Percentiles rank a stretch among this genome's conserved stretches.
These are phyloP conservation scores for Petaurus breviceps DNA, from an alignment of 2,113 vertebrate species.

Conservation along the genomic window DNA sequence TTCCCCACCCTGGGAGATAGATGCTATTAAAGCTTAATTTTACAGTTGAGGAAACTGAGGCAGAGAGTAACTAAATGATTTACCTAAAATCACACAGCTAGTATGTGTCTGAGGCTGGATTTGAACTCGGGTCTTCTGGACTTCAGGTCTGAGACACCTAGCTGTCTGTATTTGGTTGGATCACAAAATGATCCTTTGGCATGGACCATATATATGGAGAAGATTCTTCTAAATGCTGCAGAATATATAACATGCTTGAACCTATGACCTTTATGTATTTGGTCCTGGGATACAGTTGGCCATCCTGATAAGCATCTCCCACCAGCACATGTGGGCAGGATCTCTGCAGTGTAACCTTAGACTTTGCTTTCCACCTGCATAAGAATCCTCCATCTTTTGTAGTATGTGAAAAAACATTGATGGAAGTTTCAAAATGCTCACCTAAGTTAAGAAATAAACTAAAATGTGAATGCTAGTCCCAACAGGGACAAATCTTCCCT, in stretches of 20 bases:
- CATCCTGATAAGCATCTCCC: neutral
- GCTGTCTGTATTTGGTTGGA: neutral
- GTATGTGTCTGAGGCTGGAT: neutral
- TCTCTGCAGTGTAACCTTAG: neutral
- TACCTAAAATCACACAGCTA: neutral
- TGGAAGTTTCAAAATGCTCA: neutral
- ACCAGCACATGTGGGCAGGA: neutral
- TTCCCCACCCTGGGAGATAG: neutral
- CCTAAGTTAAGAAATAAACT: neutral
- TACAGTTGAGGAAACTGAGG: neutral
- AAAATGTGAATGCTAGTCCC: neutral
- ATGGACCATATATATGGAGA: neutral
- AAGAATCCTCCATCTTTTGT: neutral
- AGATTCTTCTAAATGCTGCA: neutral
- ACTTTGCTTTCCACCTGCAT: neutral
- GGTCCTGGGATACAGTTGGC: neutral
- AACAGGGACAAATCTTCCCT: neutral
- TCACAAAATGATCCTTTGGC: neutral
- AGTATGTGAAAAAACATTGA: neutral
- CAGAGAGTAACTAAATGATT: neutral
- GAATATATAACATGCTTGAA: neutral
- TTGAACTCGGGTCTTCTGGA: neutral
- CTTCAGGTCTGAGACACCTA: neutral
- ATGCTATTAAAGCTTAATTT: neutral
- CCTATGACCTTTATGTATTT: neutral